These are phyloP conservation scores for Asteroscopus sphinx DNA, from an alignment of 2,888 invertebrate species.

Conservation along the genomic window DNA sequence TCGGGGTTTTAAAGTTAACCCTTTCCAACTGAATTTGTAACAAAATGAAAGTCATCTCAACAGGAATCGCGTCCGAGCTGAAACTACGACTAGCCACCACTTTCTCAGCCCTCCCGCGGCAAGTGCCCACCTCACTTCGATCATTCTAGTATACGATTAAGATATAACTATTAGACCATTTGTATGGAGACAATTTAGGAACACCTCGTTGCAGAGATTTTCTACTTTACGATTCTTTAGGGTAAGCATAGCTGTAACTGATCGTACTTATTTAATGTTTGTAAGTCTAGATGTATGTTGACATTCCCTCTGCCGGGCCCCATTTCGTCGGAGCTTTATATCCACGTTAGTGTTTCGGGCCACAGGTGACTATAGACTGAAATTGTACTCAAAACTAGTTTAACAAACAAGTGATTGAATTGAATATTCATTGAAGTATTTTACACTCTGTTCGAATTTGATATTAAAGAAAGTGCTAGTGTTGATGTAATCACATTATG, in stretches of 20 bases:
- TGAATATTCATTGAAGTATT: conserved; percentile 15
- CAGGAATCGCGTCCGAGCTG: not conserved
- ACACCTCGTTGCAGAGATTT: conserved; percentile 33
- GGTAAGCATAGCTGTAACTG: conserved; percentile 50
- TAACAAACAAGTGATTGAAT: conserved; percentile 39
- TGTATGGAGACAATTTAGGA: conserved; percentile 31
- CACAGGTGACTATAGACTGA: conserved; percentile 55
- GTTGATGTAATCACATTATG: not conserved
- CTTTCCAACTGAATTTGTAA: no score
- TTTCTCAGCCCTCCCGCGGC: conserved; percentile 38
- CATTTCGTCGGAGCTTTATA: conserved; percentile 26
- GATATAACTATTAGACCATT: conserved; percentile 32
- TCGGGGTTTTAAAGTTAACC: no score
- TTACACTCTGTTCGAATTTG: not conserved
- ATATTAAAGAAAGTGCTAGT: not conserved
- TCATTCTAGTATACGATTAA: conserved; percentile 60
- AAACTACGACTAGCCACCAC: conserved; percentile 6
- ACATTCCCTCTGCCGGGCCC: conserved; percentile 53
- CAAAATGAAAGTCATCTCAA: not conserved
- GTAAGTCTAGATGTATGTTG: conserved; percentile 48
- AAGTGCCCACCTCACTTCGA: conserved; percentile 56
- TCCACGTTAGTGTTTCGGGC: conserved; percentile 33
- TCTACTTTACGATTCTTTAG: conserved; percentile 52
- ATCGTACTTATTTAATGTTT: conserved; percentile 52
- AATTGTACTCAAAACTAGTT: conserved; percentile 48